These are phyloP conservation scores for Zophobas atratus DNA, from an alignment of 1,140 invertebrate species.

Conservation along the genomic window DNA sequence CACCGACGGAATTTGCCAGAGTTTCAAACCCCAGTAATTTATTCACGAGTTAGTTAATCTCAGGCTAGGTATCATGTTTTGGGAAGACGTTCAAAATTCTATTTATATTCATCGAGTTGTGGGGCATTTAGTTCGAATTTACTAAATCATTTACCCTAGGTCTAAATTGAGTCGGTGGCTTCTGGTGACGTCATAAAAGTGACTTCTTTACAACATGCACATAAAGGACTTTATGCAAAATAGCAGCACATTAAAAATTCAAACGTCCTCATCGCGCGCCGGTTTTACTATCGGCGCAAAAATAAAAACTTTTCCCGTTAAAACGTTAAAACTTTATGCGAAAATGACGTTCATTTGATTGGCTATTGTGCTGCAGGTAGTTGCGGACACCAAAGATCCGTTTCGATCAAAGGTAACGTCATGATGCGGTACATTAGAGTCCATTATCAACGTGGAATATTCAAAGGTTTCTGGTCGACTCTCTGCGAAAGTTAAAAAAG, in stretches of 20 bases:
- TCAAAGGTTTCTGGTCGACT: too few relatives aligned
- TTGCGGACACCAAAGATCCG: too few relatives aligned
- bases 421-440: too few relatives aligned
- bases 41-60: too few relatives aligned
- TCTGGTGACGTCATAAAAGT: not conserved
- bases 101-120: constrained; percentile 25
- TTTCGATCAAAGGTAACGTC: not conserved
- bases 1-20: too few relatives aligned
- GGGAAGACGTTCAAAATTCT: constrained; percentile 19
- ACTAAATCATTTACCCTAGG: constrained; percentile 21
- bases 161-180: constrained; percentile 7
- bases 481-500: too few relatives aligned
- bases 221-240: constrained; percentile 35
- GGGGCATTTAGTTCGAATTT: constrained; percentile 8
- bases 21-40: too few relatives aligned
- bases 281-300: not conserved
- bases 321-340: not conserved
- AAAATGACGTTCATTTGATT: not conserved
- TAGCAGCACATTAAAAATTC: constrained; percentile 26
- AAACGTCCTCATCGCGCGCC: constrained; percentile 20
- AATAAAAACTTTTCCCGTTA: constrained; percentile 29
- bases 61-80: too few relatives aligned
- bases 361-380: not conserved
- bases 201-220: constrained; percentile 17
- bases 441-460: too few relatives aligned